These are phyloP conservation scores for Gallinago nigripennis DNA, from an alignment of 2,797 vertebrate species.

Conservation along the genomic window DNA sequence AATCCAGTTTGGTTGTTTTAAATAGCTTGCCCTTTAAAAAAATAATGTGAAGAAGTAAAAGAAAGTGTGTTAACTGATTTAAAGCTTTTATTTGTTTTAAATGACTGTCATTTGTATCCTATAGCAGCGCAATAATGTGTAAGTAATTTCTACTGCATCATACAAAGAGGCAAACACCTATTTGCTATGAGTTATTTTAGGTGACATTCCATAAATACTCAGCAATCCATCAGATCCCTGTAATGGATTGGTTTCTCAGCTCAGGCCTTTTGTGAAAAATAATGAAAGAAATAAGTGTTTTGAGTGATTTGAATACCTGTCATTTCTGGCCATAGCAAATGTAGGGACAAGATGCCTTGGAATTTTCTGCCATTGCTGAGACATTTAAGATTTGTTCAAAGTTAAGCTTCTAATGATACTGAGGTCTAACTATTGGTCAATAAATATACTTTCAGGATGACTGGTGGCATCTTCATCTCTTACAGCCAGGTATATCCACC, in stretches of 20 bases:
- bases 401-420: neutral
- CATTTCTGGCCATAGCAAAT: neutral
- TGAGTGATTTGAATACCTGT: neutral
- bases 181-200: constrained; percentile 57
- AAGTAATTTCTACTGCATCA: constrained; percentile 11
- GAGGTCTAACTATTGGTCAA: neutral
- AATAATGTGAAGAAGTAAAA: neutral
- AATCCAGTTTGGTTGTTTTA: neutral
- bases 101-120: constrained; percentile 36
- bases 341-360: fast-evolving
- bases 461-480: neutral
- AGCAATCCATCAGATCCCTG: constrained; percentile 37
- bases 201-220: constrained; percentile 37
- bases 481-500: neutral
- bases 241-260: neutral
- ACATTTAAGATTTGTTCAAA: neutral
- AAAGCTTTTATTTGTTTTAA: constrained; percentile 25
- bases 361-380: neutral
- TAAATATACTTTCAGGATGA: neutral
- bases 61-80: neutral
- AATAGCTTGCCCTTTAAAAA: neutral
- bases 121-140: neutral
- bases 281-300: neutral
- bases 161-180: constrained; percentile 2
- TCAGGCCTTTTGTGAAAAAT: neutral